Evolutionary conservation across 1,140 invertebrate genomes (phyloP).

Genomic region (Eueides isabella): DNA sequence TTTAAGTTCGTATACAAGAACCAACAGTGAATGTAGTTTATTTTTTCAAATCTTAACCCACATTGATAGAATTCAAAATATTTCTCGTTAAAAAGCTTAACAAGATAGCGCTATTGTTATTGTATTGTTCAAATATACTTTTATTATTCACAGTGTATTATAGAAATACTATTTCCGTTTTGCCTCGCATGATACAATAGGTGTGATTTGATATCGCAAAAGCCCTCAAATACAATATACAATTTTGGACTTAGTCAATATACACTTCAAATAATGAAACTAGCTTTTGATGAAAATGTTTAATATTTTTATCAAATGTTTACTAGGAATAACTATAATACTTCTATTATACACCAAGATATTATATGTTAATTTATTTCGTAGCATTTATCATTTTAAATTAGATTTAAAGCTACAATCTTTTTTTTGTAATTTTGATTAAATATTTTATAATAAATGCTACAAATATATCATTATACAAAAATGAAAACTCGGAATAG

Average conservation of each 20-base stretch:
- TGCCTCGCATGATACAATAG: neutral
- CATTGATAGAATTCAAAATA: neutral
- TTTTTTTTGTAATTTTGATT: no score
- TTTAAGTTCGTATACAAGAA: neutral
- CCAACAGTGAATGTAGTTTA: neutral
- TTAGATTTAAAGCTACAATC: no score
- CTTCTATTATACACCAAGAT: no score
- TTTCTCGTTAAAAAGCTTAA: conserved; percentile 2
- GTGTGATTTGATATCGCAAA: conserved; percentile 1
- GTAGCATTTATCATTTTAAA: no score
- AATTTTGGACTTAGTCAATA: neutral
- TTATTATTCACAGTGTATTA: neutral
- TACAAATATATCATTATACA: neutral
- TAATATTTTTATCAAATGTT: neutral
- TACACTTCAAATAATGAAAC: neutral
- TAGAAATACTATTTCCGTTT: neutral
- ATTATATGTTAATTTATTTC: neutral
- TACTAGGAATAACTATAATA: no score
- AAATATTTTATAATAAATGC: no score
- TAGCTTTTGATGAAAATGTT: neutral
- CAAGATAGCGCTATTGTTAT: neutral
- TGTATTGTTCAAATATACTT: neutral
- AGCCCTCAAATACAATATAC: neutral
- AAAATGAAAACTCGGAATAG: neutral
- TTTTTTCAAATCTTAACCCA: conserved; percentile 4